phyloP scores from a whole-genome alignment of 2,888 invertebrate genomes.

The Zygothrica quintamaculata region DNA sequence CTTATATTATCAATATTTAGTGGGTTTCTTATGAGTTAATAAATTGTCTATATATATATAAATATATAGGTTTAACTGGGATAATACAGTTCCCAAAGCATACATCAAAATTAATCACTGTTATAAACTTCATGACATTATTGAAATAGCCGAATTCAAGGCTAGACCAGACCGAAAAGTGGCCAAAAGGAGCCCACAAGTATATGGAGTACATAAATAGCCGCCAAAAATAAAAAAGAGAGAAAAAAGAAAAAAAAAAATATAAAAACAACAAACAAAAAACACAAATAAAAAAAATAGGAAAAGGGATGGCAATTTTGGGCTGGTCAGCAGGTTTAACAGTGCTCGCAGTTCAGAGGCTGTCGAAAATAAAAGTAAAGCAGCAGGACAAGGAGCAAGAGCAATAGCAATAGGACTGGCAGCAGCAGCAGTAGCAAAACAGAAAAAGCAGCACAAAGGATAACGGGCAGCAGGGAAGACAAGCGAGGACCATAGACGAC shows the following conservation, averaged over 20 bases:
- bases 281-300: constrained; percentile 1
- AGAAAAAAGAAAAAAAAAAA: constrained; percentile 5
- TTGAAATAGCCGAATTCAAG: constrained; percentile 26
- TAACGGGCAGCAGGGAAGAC: constrained; percentile 10
- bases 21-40: too few relatives aligned
- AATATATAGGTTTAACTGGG: too few relatives aligned
- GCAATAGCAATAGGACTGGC: too few relatives aligned
- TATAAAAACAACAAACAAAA: constrained; percentile 2
- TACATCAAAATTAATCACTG: constrained; percentile 5
- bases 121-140: constrained; percentile 36
- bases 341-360: constrained; percentile 27
- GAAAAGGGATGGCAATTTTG: constrained; percentile 57
- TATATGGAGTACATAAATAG: constrained; percentile 46
- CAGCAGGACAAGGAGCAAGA: constrained; percentile 33
- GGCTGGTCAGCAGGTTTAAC: constrained; percentile 66
- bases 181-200: constrained; percentile 35
- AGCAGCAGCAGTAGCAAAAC: constrained; percentile 31
- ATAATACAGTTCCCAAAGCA: too few relatives aligned
- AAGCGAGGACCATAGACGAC: constrained; percentile 38
- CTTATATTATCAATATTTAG: too few relatives aligned
- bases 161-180: constrained; percentile 32
- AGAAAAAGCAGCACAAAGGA: constrained; percentile 40
- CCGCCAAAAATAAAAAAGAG: constrained; percentile 24
- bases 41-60: too few relatives aligned
- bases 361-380: constrained; percentile 62